Evolutionary conservation across 2,888 invertebrate genomes (phyloP).

Genomic region (Rhaphigaster nebulosa): DNA sequence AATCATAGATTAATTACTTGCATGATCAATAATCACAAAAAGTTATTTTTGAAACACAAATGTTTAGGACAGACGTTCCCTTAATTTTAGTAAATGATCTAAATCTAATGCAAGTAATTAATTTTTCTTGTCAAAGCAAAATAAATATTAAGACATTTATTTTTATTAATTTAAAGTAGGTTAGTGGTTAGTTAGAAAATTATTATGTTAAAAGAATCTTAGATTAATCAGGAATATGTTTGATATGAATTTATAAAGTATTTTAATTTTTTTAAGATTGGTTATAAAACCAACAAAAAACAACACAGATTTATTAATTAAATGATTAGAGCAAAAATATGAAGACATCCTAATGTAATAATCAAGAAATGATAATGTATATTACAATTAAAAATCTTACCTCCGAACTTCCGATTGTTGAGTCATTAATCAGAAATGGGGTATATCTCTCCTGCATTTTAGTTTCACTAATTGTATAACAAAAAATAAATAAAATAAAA

Average conservation of each 20-base stretch:
- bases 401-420: constrained; percentile 45
- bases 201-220: background rate
- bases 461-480: background rate
- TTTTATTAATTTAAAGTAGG: background rate
- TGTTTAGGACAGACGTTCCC: background rate
- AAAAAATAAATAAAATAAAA: background rate
- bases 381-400: background rate
- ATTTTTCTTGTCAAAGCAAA: background rate
- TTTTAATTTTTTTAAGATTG: background rate
- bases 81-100: background rate
- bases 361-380: background rate
- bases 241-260: background rate
- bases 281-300: background rate
- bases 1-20: background rate
- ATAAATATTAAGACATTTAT: background rate
- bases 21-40: background rate
- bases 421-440: constrained; percentile 54
- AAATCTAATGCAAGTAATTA: background rate
- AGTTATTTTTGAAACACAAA: background rate
- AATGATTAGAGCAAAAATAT: background rate
- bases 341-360: background rate
- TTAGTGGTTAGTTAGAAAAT: background rate
- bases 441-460: constrained; percentile 59
- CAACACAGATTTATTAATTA: background rate
- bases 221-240: background rate